These are phyloP conservation scores for Papilio glaucus DNA, from an alignment of 1,140 invertebrate species.

Conservation along the genomic window DNA sequence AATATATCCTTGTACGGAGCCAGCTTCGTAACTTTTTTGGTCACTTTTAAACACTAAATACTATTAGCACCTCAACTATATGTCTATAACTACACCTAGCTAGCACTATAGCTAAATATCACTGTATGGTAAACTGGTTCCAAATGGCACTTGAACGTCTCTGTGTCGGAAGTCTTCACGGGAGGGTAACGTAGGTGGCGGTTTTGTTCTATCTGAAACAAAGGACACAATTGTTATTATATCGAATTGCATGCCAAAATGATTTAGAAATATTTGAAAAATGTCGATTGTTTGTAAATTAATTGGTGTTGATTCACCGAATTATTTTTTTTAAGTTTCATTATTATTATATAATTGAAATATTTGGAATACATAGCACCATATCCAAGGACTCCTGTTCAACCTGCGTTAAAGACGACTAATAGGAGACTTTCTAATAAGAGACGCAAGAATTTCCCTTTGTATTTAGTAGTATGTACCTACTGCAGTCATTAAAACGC, in stretches of 20 bases:
- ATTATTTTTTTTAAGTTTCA: background rate
- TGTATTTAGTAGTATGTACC: too few relatives aligned
- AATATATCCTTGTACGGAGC: constrained; percentile 82
- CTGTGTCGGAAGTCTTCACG: constrained; percentile 74
- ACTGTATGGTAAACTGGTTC: constrained; percentile 81
- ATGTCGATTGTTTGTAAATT: constrained; percentile 25
- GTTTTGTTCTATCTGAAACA: constrained; percentile 62
- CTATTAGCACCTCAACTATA: constrained; percentile 64
- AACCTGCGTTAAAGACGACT: background rate
- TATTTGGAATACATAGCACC: background rate
- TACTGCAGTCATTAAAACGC: too few relatives aligned
- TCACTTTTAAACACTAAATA: constrained; percentile 71
- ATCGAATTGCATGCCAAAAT: background rate
- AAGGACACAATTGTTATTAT: constrained; percentile 47
- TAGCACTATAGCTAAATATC: constrained; percentile 76
- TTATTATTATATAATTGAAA: background rate
- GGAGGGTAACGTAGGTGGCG: constrained; percentile 67
- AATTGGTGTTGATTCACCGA: background rate
- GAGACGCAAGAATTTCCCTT: too few relatives aligned
- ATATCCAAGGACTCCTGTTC: background rate
- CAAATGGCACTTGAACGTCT: constrained; percentile 76
- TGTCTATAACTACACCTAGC: constrained; percentile 76
- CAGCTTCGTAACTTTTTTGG: constrained; percentile 78
- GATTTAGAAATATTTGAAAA: constrained; percentile 24
- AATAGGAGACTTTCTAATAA: too few relatives aligned